These are phyloP conservation scores for Schizopygopsis pylzovi DNA, from an alignment of 2,797 vertebrate species.

Conservation along the genomic window DNA sequence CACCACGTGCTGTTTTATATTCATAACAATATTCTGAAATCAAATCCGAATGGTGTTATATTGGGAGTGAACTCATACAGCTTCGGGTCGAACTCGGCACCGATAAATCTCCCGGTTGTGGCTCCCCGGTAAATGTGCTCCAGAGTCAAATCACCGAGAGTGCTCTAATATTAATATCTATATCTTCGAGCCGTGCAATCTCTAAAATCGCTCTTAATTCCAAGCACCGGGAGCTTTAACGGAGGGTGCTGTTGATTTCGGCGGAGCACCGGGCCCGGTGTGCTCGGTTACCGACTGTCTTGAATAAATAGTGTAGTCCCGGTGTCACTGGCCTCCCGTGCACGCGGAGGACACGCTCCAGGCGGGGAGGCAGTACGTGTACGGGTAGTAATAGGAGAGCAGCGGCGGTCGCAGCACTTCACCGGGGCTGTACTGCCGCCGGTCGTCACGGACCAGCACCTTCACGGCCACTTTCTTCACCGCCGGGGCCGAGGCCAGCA, in stretches of 20 bases:
- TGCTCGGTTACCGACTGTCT: neutral
- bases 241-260: too few relatives aligned
- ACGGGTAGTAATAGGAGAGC: slow-evolving; percentile 93
- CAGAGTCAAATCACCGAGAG: neutral
- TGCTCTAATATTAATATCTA: neutral
- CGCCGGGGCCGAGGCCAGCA: slow-evolving; percentile 90
- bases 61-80: neutral
- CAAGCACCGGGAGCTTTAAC: too few relatives aligned
- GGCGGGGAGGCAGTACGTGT: slow-evolving; percentile 94
- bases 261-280: neutral
- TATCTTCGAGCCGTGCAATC: too few relatives aligned
- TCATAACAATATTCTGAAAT: slow-evolving; percentile 57
- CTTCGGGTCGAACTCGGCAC: too few relatives aligned
- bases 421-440: slow-evolving; percentile 95
- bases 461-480: slow-evolving; percentile 99
- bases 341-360: slow-evolving; percentile 92
- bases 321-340: slow-evolving; percentile 80
- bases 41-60: slow-evolving; percentile 55
- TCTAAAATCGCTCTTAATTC: neutral
- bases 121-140: neutral
- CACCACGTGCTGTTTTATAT: slow-evolving; percentile 41
- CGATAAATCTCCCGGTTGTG: slow-evolving; percentile 26
- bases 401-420: slow-evolving; percentile 92
- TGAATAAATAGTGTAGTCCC: slow-evolving; percentile 74
- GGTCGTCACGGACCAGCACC: slow-evolving; percentile 96